A percentile compares a stretch with the other conserved stretches of the same genome.
These are phyloP conservation scores for Mythimna ferrago DNA, from an alignment of 2,888 invertebrate species.

Conservation along the genomic window DNA sequence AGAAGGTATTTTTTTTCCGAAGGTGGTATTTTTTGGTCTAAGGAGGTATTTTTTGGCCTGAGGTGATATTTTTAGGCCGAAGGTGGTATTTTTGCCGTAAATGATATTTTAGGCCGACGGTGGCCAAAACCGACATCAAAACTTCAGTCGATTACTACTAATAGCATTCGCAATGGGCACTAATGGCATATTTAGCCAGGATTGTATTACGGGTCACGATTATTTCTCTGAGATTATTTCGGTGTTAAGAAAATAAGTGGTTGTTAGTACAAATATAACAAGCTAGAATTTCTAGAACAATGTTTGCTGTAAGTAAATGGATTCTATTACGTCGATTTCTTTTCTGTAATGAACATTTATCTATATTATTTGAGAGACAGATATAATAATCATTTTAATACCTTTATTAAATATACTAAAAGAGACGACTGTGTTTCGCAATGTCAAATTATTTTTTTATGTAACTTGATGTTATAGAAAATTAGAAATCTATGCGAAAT, in stretches of 20 bases:
- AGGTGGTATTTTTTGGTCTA: too few relatives aligned
- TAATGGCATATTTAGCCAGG: conserved; percentile 21
- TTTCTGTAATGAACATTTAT: background rate
- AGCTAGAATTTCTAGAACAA: background rate
- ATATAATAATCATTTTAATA: too few relatives aligned
- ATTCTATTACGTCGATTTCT: background rate
- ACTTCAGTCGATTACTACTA: conserved; percentile 8
- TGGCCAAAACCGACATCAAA: background rate
- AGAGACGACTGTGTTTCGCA: too few relatives aligned
- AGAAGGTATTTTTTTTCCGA: too few relatives aligned
- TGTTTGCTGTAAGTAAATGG: background rate
- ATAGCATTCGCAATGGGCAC: conserved; percentile 30
- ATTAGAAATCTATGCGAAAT: too few relatives aligned
- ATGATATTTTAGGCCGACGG: too few relatives aligned
- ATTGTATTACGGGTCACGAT: conserved; percentile 18
- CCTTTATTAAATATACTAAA: too few relatives aligned
- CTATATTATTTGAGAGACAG: background rate
- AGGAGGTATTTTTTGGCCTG: too few relatives aligned
- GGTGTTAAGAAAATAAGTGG: background rate
- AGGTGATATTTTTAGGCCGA: too few relatives aligned
- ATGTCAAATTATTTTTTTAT: too few relatives aligned
- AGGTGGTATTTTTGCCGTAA: too few relatives aligned
- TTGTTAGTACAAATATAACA: conserved; percentile 2
- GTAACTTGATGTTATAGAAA: too few relatives aligned
- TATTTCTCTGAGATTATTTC: conserved; percentile 12